Evolutionary conservation across 2,888 invertebrate genomes (phyloP), one percentile per base, ranked within the genome.

Genomic region (Parthenolecanium corni): DNA sequence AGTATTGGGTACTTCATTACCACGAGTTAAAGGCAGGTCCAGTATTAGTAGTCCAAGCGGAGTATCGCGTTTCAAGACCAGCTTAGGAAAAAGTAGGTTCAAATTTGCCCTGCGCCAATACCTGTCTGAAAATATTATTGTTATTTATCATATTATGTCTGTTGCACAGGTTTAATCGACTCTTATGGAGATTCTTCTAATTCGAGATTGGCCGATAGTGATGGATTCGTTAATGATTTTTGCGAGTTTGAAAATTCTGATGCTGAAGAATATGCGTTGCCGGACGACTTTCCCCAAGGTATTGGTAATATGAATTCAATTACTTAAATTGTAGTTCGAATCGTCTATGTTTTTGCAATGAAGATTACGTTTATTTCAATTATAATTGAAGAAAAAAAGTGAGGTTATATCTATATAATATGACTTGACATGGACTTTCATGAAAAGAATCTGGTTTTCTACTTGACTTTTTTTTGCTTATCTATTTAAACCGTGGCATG

Each of bases 231-330:
- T 5, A 23, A 49, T 20, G 61, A 61, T 49, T 61, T 61, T 49
- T 49, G 61, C 51, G 61, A 61, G 20, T 31, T 25, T 36, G 61
- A 61, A 23, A 61, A 61, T 51, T 61, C 61, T 23, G 61, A 61
- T 12, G 20, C 23, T 23, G 61, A 61, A 61, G 61, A 61, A 12
- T 61, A 61, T 18, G 20, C 61, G 12, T 40, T 61, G 20, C 61
- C 61, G 6, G 61, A 61, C 18, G 61, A 61, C 38, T 61, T 61
- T 38, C 61, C 61, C 3, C 49, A 61, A 61, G 61, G 61, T 61
- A 49, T 21, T 44, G 21, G 4, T 38, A 36, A 11, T 14, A 12
- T n/a, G 5, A 18, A 36, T 31, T 11, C 5, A n/a, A 20, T 20
- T 31, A 52, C 20, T 20, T 38, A 9, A 11, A 38, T 20, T 4